A percentile compares a stretch with the other conserved stretches of the same genome.
phyloP scores from a whole-genome alignment of 1,140 invertebrate species.

The Eubasilissa regina region DNA sequence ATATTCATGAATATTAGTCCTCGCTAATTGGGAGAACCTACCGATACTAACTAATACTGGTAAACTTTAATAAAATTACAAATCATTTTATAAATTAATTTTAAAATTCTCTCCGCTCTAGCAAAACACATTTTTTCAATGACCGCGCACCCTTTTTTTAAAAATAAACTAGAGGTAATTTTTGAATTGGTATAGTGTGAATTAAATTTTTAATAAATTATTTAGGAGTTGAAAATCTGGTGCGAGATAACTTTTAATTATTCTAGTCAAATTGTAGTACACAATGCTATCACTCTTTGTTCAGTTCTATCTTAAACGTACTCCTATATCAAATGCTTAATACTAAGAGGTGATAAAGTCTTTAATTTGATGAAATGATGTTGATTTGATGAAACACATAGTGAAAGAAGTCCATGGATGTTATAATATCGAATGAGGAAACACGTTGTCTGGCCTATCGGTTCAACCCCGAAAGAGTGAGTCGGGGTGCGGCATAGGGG shows the following conservation, averaged over 20 bases:
- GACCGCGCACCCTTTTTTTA: too few species aligned
- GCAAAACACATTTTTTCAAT: too few species aligned
- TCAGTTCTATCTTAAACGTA: constrained; percentile 40
- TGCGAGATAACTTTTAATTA: not conserved
- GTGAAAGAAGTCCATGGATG: constrained; percentile 7
- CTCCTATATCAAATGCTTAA: constrained; percentile 11
- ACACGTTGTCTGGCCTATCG: constrained; percentile 60
- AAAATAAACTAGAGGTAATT: too few species aligned
- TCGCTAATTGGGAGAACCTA: too few species aligned
- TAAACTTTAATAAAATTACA: too few species aligned
- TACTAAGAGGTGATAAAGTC: constrained; percentile 40
- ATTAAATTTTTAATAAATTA: not conserved
- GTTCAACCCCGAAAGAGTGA: constrained; percentile 62
- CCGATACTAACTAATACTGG: too few species aligned
- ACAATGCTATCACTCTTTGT: constrained; percentile 33
- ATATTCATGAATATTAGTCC: not conserved
- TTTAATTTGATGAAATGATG: constrained; percentile 35
- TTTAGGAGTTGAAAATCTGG: not conserved
- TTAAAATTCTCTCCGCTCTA: too few species aligned
- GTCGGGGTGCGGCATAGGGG: constrained; percentile 36
- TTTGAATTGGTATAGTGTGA: too few species aligned
- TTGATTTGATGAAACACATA: constrained; percentile 1
- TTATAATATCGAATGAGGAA: not conserved
- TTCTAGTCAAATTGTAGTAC: constrained; percentile 36
- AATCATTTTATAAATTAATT: too few species aligned